Conservation (phyloP, 2,888 invertebrate genomes). For the Nemapogon koenigi region DNA sequence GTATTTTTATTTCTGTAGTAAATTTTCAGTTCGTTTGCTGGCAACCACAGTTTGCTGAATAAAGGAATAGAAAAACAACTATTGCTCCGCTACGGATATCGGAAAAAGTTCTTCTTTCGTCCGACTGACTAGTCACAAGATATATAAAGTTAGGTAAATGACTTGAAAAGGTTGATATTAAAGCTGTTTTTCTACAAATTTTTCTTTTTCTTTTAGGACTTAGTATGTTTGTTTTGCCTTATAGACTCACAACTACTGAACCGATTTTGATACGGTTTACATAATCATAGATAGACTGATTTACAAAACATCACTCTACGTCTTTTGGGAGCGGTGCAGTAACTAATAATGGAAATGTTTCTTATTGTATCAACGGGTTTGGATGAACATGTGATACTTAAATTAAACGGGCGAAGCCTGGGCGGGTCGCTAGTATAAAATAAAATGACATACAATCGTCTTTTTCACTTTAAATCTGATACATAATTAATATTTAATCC, state of each 20-base stretch:
- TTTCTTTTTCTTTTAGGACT: background rate
- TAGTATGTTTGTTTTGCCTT: background rate
- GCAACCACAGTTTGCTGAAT: conserved; percentile 13
- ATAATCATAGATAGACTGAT: no score
- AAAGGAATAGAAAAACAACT: conserved; percentile 11
- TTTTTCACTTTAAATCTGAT: no score
- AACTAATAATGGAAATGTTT: no score
- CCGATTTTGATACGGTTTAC: no score
- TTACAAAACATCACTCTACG: no score
- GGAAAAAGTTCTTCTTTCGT: conserved; percentile 3
- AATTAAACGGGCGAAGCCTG: no score
- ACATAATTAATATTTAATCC: no score
- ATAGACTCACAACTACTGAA: background rate
- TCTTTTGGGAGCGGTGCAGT: no score
- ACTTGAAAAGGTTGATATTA: conserved; percentile 1
- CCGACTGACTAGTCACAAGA: background rate
- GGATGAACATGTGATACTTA: no score
- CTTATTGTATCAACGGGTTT: no score
- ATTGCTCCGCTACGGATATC: background rate
- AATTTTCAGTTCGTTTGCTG: conserved; percentile 37
- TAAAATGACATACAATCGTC: no score
- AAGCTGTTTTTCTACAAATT: background rate
- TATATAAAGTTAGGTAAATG: conserved; percentile 5
- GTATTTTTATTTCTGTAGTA: conserved; percentile 46
- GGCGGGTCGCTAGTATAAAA: no score